phyloP scores from a whole-genome alignment of 2,888 invertebrate genomes.

The Rhingia rostrata region DNA sequence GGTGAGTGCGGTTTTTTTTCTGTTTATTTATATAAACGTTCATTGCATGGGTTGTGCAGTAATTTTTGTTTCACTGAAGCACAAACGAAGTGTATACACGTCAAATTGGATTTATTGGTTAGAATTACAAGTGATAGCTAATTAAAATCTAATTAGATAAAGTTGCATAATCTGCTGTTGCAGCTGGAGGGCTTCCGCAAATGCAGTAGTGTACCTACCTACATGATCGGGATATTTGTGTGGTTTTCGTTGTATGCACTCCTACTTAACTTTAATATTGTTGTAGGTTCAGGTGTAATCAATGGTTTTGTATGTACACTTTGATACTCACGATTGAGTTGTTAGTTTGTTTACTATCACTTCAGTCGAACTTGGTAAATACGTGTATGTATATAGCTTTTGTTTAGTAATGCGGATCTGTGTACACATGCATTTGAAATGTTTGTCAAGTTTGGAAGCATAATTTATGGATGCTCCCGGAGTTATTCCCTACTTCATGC shows the following conservation, averaged over 20 bases:
- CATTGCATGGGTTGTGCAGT: neutral
- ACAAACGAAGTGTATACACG: too few species aligned
- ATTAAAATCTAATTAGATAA: slow-evolving; percentile 37
- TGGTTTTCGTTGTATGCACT: neutral
- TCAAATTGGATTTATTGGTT: slow-evolving; percentile 7
- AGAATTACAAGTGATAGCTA: slow-evolving; percentile 7
- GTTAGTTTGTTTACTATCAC: neutral
- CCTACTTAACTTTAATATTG: neutral
- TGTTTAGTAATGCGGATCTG: too few species aligned
- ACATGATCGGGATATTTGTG: neutral
- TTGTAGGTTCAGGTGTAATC: neutral
- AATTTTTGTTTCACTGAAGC: too few species aligned
- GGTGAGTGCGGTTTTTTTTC: slow-evolving; percentile 77
- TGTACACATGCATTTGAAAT: too few species aligned
- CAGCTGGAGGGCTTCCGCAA: neutral
- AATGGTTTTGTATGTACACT: slow-evolving; percentile 15
- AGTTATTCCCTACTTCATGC: too few species aligned
- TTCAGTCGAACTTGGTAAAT: neutral
- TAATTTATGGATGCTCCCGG: too few species aligned
- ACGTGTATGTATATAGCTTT: too few species aligned
- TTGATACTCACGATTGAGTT: neutral
- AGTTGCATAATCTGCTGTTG: slow-evolving; percentile 28
- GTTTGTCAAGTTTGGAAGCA: too few species aligned
- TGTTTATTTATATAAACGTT: too few species aligned
- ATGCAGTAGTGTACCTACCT: neutral